Conservation (phyloP, 2,797 vertebrate species). For the Parauchenoglanis punctatus region DNA sequence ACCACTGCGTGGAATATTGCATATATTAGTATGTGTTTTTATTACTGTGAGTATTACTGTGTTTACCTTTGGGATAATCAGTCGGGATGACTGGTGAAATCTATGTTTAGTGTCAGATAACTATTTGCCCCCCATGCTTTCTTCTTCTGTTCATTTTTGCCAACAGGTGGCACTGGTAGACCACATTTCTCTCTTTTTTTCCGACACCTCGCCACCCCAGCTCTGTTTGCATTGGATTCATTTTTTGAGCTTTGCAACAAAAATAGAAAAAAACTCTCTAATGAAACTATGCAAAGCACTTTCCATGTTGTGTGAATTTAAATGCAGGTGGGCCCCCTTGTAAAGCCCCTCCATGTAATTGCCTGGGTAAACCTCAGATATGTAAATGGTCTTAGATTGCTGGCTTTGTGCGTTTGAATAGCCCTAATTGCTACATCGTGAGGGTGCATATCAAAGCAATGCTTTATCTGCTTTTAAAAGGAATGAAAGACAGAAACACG, state of each 20-base stretch:
- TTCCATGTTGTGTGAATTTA: conserved; percentile 63
- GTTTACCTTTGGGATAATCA: neutral
- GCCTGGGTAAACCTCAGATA: conserved; percentile 71
- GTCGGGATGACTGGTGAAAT: too few relatives aligned
- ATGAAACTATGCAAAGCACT: conserved; percentile 55
- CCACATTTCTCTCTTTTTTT: conserved; percentile 36
- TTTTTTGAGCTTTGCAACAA: conserved; percentile 48
- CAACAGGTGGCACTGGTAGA: conserved; percentile 72
- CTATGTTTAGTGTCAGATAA: neutral
- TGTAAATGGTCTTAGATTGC: conserved; percentile 66
- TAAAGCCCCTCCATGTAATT: conserved; percentile 71
- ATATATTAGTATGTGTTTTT: neutral
- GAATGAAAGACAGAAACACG: conserved; percentile 42
- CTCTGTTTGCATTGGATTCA: conserved; percentile 43
- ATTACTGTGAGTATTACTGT: neutral
- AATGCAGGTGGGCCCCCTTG: conserved; percentile 72
- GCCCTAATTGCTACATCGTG: conserved; percentile 58
- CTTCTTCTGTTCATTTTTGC: conserved; percentile 16
- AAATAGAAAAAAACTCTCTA: conserved; percentile 50
- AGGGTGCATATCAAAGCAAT: conserved; percentile 55
- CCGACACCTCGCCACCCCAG: conserved; percentile 53
- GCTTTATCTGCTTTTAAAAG: conserved; percentile 54
- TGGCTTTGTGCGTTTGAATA: conserved; percentile 57
- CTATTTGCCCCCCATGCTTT: neutral
- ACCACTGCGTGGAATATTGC: too few relatives aligned